Base-by-base conservation (phyloP, 2,797 vertebrate species). In the Buceros bicornis region DNA sequence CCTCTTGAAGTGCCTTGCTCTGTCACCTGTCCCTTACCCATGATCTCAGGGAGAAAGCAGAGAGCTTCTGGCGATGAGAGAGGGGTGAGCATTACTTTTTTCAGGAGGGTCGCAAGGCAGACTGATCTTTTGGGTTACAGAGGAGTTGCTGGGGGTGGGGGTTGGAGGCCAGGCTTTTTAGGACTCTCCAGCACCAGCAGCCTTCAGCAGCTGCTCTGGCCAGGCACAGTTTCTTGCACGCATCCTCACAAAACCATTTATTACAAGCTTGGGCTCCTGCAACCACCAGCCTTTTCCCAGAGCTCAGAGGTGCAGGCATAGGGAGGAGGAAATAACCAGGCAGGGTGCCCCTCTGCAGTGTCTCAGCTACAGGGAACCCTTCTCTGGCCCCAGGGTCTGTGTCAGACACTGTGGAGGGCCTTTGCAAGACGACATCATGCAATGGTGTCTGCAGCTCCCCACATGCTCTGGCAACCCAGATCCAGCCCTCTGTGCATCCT, bases 101-200 rank as follows among this genome's bases (percentile, higher is more conserved):
- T 28, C 35, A 40, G 21, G 3, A 9, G 1, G 0, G 1, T 40
- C 1, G 0, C 22, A 61, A 50, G 10, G 26, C 13, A 90, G 31
- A 45, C 4, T 0, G 0, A 65, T 24, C 4, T 83, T 77, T 5
- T 18, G 22, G 64, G 53, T 64, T 14, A 40, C 3, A 47, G 57
- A 65, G 22, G 16, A 54, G 13, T 13, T 65, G 42, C 16, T 1
- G 2, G 42, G 7, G 2, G 0, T 11, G 0, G 9, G 4, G 8
- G 2, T 1, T 40, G 6, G 7, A 54, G 5, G 31, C 11, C 66
- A 77, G 29, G 25, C 1, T 54, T 62, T 82, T 33, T 33, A 50
- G 22, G 14, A 13, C 5, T 89, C 8, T 82, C n/a, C 40, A 72
- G 25, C 15, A 72, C 8, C 18, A 77, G 16, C 60, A 73, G 8